Base-by-base conservation (phyloP, 2,113 vertebrate genomes). In the Euleptes europaea region DNA sequence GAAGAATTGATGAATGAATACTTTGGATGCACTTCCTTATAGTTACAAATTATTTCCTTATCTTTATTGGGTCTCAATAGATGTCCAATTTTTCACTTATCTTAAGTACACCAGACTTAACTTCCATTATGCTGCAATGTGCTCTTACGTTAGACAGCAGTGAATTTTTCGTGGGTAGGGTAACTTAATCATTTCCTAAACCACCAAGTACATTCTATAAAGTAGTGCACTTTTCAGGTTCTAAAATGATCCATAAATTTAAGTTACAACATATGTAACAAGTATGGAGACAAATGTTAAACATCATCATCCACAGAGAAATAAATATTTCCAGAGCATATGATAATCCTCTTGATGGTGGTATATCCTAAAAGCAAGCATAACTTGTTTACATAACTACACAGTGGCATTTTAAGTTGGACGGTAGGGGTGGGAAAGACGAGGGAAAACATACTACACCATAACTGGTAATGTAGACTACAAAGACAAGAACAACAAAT, bases 41-140 rank as follows among this genome's bases (percentile, higher is more conserved):
- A 86, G 82, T 82, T 5, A 23, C 70, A 93, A 93, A 91, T 78
- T 92, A 33, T 91, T 94, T 89, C 81, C 80, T 90, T 94, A 92
- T 92, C 91, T 95, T 92, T 91, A 91, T 86, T 93, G 75, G 85
- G 88, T 92, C 90, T 94, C 65, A 85, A 83, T 71, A 47, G 21
- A 63, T 42, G 69, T 77, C 82, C 70, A 88, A 2, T 89, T 88
- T 86, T 92, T 89, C 63, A 80, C 88, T 95, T 95, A 88, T 83
- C 87, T 94, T 82, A 88, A 88, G 82, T 80, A 89, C 71, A 44
- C 83, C 85, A 90, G 85, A 67, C 80, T 88, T 88, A 57, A 85
- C n/a, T 82, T 95, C 81, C 84, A 54, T 94, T 92, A 82, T 65
- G 51, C 21, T 82, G 14, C 23, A 28, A 0, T 80, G 42, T 86